Base-by-base conservation (phyloP, 2,797 vertebrate genomes). In the Cynodonichthys magdalenae region DNA sequence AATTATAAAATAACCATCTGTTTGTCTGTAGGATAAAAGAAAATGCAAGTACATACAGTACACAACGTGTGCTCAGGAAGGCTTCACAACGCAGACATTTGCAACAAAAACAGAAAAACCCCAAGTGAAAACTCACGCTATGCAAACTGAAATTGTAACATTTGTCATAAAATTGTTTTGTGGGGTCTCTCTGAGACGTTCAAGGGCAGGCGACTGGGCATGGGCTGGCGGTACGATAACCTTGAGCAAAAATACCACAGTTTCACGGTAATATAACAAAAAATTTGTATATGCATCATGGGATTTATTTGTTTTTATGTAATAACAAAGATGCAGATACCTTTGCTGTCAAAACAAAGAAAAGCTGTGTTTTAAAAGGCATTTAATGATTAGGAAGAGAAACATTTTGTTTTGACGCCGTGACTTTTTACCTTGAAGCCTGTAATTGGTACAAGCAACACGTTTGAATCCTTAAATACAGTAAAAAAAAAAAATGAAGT, bases 101-200 rank as follows among this genome's bases (percentile, higher is more conserved):
- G 70, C 50, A 5, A 76, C 63, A 81, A 64, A 81, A 62, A 74
- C 79, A 68, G 46, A 65, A 53, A 47, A 71, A 75, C 74, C 77
- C 79, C 71, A 80, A 68, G 71, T 85, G 74, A 84, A 83, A 81
- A 66, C 68, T 47, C 83, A 81, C 72, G 84, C 87, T 92, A 92
- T 92, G 89, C 90, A 92, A 92, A 91, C 70, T 17, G 1, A 78
- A 80, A 71, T 28, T n/a, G 62, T 69, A 74, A 75, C 69, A 78
- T 24, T 24, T 8, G 29, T 31, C 29, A 31, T 31, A 31, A 8
- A 31, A 31, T 31, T 31, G 66, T 76, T 73, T 67, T 71, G 52
- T 34, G 31, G 73, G 73, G 77, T 59, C 60, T 58, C 39, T 65
- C 66, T 31, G 27, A 49, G 63, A 34, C 39, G 73, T 79, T 79